Evolutionary conservation across 1,140 invertebrate genomes (phyloP), one percentile per base, ranked within the genome.

Genomic region (Grapholita molesta): DNA sequence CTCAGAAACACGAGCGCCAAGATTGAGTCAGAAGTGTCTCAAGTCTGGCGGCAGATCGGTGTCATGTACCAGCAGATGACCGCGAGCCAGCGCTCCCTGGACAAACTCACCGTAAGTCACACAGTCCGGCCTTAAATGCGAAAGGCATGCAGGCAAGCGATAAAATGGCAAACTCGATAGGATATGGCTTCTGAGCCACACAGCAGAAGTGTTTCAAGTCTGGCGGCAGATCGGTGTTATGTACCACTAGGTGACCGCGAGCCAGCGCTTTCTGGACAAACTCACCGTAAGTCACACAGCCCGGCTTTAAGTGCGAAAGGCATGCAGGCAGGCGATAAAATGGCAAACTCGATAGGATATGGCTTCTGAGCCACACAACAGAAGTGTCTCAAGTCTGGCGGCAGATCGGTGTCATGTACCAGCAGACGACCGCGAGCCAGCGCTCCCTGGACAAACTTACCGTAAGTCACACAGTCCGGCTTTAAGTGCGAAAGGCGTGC

Each of bases 171-270:
- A n/a, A n/a, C n/a, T n/a, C n/a, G n/a, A n/a, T n/a, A n/a, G n/a
- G n/a, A n/a, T n/a, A n/a, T n/a, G n/a, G n/a, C n/a, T n/a, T n/a
- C 86, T 96, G 28, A 93, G 94, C 2, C 97, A 97, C 86, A 96
- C 76, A 95, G 98, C 94, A 23, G 96, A 97, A 80, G 96, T 98
- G 84, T 95, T 95, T 67, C 95, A 97, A 83, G 96, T 97, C 1
- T 97, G 96, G 96, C 89, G 96, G 15, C 96, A 97, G 89, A 97
- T 97, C 74, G 96, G 96, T 69, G 96, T 97, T 15, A 97, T 98
- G 96, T 96, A 97, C 84, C 94, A 96, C 71, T 96, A 97, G 81
- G 94, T 98, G 78, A 95, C 94, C 15, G 94, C 95, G 64, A 97
- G 95, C 79, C 95, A 96, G 7, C 94, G 94, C 48, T 93, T 96